Conservation (phyloP, 2,888 invertebrate species). For the Galerucella nymphaeae region DNA sequence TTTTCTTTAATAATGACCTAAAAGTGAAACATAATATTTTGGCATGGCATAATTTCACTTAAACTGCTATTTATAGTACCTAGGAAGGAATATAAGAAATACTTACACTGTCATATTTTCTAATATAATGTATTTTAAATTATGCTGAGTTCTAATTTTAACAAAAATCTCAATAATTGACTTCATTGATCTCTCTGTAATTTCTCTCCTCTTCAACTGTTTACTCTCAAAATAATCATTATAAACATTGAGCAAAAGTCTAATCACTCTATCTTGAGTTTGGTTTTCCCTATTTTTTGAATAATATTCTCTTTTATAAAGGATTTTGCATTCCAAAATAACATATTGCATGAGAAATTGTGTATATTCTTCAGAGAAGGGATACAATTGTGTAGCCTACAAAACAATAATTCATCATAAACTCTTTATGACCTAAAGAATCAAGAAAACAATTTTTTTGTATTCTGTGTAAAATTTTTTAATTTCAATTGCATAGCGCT, state of each 20-base stretch:
- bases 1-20: constrained; percentile 45
- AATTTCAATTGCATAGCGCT: too few relatives aligned
- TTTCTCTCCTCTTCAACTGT: constrained; percentile 35
- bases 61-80: not conserved
- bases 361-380: constrained; percentile 45
- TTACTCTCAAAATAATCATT: constrained; percentile 41
- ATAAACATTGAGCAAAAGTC: constrained; percentile 42
- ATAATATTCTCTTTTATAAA: constrained; percentile 42
- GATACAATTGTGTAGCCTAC: constrained; percentile 47
- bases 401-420: constrained; percentile 28
- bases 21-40: constrained; percentile 18
- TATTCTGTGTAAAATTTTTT: too few relatives aligned
- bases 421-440: too few relatives aligned
- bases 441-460: too few relatives aligned
- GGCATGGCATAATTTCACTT: not conserved
- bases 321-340: constrained; percentile 52
- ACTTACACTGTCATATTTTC: constrained; percentile 48
- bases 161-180: constrained; percentile 45
- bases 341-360: constrained; percentile 52
- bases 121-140: constrained; percentile 41
- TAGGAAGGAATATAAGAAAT: constrained; percentile 15
- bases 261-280: constrained; percentile 40
- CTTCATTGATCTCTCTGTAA: constrained; percentile 40
- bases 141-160: constrained; percentile 38
- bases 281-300: constrained; percentile 33